These are phyloP conservation scores for Seriola aureovittata DNA, from an alignment of 2,113 vertebrate species.

Conservation along the genomic window DNA sequence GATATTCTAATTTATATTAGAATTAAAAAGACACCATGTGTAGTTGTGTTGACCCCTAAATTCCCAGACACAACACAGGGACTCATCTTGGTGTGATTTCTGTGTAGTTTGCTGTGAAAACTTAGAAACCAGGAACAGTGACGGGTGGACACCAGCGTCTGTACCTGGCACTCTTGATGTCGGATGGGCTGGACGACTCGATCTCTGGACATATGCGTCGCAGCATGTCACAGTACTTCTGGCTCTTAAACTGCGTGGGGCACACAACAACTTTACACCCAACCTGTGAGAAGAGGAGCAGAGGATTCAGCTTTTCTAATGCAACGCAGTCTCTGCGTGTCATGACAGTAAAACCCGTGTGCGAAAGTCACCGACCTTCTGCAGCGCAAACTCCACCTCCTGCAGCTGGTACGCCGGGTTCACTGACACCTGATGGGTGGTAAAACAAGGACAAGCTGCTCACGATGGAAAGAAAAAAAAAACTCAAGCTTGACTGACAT, in stretches of 20 bases:
- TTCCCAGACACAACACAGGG: no score
- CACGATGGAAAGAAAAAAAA: background rate
- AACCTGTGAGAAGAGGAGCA: slow-evolving; percentile 81
- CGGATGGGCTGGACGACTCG: slow-evolving; percentile 85
- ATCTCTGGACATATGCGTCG: slow-evolving; percentile 91
- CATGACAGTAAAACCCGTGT: accelerated
- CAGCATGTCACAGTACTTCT: slow-evolving; percentile 92
- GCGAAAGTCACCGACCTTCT: slow-evolving; percentile 82
- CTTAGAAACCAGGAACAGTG: no score
- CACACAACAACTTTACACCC: slow-evolving; percentile 93
- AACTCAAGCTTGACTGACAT: background rate
- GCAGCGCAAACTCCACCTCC: slow-evolving; percentile 89
- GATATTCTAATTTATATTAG: no score
- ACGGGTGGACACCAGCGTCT: background rate
- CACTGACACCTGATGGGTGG: slow-evolving; percentile 87
- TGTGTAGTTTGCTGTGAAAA: no score
- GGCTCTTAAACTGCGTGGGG: slow-evolving; percentile 89
- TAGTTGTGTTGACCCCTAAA: no score
- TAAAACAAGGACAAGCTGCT: slow-evolving; percentile 1
- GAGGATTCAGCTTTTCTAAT: background rate
- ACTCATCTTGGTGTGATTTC: no score
- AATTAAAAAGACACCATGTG: no score
- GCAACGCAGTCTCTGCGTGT: background rate
- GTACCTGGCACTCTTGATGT: slow-evolving; percentile 90
- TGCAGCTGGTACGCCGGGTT: slow-evolving; percentile 93